Base-by-base conservation (phyloP, 2,797 vertebrate genomes). In the Tolypeutes matacus region DNA sequence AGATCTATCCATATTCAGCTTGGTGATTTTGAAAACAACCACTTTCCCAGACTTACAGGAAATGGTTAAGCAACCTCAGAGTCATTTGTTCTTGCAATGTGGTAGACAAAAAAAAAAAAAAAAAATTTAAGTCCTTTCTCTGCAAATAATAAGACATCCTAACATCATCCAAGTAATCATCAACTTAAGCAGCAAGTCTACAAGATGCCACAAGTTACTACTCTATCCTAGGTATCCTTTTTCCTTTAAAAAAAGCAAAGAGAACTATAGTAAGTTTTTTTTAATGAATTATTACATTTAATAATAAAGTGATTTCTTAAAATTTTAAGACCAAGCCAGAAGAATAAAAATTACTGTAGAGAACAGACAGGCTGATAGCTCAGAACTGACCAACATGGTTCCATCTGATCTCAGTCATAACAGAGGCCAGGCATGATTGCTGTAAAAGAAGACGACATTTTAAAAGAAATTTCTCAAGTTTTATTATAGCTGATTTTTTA, bases 21-120 rank as follows among this genome's bases (percentile, higher is more conserved):
- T 3, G 46, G 69, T 90, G 82, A 93, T 75, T 91, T 70, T 95
- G 83, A 96, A 95, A 95, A 95, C 72, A 97, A 89, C 86, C 80
- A 91, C 94, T 96, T 94, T 96, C 95, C 94, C 95, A 96, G 91
- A 89, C 80, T 81, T 72, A 94, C 93, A 93, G 97, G 96, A 97
- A 97, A 96, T 93, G 91, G 93, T 96, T 93, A 96, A 90, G 96
- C 87, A 96, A 96, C 92, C 95, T 96, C 83, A 93, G 51, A 95
- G 42, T 82, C 58, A 76, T 70, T 81, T 94, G 75, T 70, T 91
- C 86, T 89, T 95, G 31, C n/a, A 92, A 11, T 2, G 31, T 58
- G 36, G 88, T 14, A 95, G 31, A 60, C 20, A 88, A 36, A 69
- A 36, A 69, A 49, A 49, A 12, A 83, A 67, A 83, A 25, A 42